Conservation (phyloP, 2,797 vertebrate genomes). For the Coracias cyanogaster region DNA sequence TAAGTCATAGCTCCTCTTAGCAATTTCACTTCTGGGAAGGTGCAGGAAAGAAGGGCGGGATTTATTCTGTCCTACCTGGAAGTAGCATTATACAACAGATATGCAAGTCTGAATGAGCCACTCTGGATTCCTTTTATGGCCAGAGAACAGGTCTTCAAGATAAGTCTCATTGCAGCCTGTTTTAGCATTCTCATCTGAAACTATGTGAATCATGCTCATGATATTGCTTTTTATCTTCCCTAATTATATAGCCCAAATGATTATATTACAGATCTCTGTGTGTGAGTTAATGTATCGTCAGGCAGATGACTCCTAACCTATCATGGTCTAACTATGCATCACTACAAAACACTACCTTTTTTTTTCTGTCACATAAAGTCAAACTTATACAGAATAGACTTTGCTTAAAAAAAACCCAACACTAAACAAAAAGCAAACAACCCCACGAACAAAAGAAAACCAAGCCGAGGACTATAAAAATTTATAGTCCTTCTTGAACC, state of each 20-base stretch:
- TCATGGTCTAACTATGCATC: neutral
- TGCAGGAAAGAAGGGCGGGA: neutral
- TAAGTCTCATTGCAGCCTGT: neutral
- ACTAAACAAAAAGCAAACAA: neutral
- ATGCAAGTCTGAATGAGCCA: neutral
- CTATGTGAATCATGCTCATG: neutral
- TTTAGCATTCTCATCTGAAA: neutral
- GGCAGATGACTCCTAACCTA: neutral
- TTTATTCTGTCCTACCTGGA: neutral
- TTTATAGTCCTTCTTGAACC: neutral
- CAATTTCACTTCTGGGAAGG: neutral
- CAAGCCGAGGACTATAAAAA: neutral
- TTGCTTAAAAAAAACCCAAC: accelerated
- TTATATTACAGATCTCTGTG: neutral
- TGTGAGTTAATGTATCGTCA: neutral
- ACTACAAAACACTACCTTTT: neutral
- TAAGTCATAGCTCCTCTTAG: neutral
- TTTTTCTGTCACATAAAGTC: neutral
- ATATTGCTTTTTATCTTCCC: neutral
- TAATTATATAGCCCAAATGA: neutral
- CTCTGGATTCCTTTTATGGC: neutral
- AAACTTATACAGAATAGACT: neutral
- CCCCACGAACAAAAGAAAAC: neutral
- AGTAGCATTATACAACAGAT: neutral
- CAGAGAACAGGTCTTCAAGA: neutral